Conservation (phyloP, 2,797 vertebrate species). For the Euphonia xanthogaster region DNA sequence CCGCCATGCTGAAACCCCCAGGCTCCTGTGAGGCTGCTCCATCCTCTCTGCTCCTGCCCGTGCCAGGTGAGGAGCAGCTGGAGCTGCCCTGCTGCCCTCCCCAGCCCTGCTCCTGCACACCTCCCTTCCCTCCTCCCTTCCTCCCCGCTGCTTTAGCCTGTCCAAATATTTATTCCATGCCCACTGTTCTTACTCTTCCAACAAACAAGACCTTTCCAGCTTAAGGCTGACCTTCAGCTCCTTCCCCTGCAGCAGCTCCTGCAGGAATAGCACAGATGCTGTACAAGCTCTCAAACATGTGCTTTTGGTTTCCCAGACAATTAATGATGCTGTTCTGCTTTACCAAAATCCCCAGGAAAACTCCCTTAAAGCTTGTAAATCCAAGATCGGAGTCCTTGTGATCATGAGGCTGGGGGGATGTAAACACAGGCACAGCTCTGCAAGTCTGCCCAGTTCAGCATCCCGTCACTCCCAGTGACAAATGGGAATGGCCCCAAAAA, state of each 20-base stretch:
- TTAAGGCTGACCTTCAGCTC: not conserved
- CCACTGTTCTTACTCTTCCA: not conserved
- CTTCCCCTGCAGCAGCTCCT: not conserved
- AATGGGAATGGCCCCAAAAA: not conserved
- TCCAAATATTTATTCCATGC: not conserved
- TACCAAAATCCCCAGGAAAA: not conserved
- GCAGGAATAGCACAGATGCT: not conserved
- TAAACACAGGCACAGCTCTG: not conserved
- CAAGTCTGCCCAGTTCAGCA: not conserved
- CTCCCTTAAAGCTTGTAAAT: not conserved
- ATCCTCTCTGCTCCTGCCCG: not conserved
- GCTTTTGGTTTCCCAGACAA: not conserved
- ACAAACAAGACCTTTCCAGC: not conserved
- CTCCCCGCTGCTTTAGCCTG: not conserved
- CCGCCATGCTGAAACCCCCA: not conserved
- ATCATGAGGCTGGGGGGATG: not conserved
- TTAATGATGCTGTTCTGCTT: not conserved
- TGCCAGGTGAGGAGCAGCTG: not conserved
- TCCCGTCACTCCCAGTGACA: not conserved
- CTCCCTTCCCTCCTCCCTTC: not conserved
- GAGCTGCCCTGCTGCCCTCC: not conserved
- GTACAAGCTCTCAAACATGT: not conserved
- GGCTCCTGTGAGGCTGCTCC: not conserved
- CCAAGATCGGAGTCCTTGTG: not conserved
- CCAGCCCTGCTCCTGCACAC: rapidly evolving